Percentiles rank a stretch among this genome's conserved stretches.
Evolutionary conservation across 2,888 invertebrate genomes (phyloP).

Genomic region (Apamea sordens): DNA sequence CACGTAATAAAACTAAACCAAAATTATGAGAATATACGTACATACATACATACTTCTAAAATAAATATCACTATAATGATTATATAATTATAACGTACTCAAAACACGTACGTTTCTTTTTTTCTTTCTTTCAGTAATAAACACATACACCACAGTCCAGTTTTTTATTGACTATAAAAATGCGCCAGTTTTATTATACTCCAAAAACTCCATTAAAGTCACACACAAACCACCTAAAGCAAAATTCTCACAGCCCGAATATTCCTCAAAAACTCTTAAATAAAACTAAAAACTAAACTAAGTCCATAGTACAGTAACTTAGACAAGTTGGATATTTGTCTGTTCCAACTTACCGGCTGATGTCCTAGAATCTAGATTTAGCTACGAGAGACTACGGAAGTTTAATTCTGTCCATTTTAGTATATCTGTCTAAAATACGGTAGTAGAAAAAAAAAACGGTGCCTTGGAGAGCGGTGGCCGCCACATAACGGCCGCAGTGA

Average conservation of each 20-base stretch:
- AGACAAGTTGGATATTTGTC: slow-evolving; percentile 16
- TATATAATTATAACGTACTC: too few relatives aligned
- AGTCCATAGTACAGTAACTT: slow-evolving; percentile 2
- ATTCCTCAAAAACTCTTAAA: background rate
- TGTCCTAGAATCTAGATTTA: slow-evolving; percentile 52
- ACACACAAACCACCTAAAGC: background rate
- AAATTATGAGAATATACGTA: too few relatives aligned
- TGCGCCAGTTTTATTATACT: background rate
- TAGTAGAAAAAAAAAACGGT: too few relatives aligned
- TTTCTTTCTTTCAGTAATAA: background rate
- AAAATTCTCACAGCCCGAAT: background rate
- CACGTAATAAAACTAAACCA: too few relatives aligned
- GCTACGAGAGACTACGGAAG: slow-evolving; percentile 20
- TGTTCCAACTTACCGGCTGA: background rate
- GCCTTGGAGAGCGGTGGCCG: too few relatives aligned
- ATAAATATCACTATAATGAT: too few relatives aligned
- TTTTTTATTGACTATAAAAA: background rate
- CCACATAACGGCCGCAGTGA: too few relatives aligned
- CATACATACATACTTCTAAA: too few relatives aligned
- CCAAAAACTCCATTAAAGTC: background rate
- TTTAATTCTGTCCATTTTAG: slow-evolving; percentile 37
- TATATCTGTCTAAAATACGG: background rate
- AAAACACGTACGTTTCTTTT: too few relatives aligned
- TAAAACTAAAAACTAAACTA: slow-evolving; percentile 1
- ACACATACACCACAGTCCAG: too few relatives aligned